Evolutionary conservation across 2,797 vertebrate species (phyloP).

Genomic region (Saxicola maurus): DNA sequence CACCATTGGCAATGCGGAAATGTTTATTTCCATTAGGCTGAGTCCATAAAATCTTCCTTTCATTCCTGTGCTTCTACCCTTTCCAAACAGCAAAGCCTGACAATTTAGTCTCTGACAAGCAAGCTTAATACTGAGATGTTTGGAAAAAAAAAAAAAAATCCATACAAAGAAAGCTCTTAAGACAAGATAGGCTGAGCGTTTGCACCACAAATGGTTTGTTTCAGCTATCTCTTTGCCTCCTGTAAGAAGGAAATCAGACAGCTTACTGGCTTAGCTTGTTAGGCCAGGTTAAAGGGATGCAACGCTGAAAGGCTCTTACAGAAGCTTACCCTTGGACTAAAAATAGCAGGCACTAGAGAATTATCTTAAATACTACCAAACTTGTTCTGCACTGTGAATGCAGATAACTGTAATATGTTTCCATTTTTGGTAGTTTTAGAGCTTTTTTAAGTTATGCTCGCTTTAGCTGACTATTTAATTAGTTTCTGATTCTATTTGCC

Average conservation of each 20-base stretch:
- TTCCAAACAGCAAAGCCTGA: conserved; percentile 67
- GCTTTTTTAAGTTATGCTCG: conserved; percentile 69
- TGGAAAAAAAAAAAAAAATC: conserved; percentile 22
- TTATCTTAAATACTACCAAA: conserved; percentile 84
- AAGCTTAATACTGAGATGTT: conserved; percentile 55
- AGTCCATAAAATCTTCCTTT: conserved; percentile 64
- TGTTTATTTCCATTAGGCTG: conserved; percentile 60
- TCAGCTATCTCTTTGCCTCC: conserved; percentile 72
- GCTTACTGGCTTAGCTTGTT: conserved; percentile 95
- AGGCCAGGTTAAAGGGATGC: conserved; percentile 92
- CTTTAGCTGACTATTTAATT: conserved; percentile 77
- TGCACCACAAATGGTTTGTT: conserved; percentile 73
- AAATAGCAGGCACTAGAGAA: conserved; percentile 88
- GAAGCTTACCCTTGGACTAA: conserved; percentile 91
- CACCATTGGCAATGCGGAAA: conserved; percentile 41
- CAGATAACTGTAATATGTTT: conserved; percentile 80
- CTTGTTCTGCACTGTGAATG: conserved; percentile 77
- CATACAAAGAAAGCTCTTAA: conserved; percentile 66
- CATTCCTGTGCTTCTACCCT: conserved; percentile 39
- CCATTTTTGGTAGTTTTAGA: conserved; percentile 77
- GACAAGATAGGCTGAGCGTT: conserved; percentile 62
- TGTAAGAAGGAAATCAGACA: conserved; percentile 74
- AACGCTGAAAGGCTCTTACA: conserved; percentile 88
- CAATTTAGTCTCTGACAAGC: conserved; percentile 66
- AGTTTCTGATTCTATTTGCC: conserved; percentile 73